Conservation (phyloP, 2,888 invertebrate species). For the Gryllus longicercus region DNA sequence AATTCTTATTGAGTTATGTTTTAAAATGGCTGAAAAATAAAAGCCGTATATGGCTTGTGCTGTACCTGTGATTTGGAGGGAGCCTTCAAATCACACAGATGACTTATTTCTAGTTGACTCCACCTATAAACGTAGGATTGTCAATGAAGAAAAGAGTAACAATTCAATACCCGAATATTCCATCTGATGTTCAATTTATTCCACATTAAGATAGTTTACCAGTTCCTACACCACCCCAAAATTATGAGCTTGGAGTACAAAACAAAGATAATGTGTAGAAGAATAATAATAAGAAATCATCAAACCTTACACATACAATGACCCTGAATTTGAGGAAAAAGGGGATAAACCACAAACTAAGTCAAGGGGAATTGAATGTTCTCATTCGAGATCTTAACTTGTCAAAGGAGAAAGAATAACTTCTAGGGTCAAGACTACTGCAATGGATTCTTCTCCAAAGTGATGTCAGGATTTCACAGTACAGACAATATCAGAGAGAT, state of each 20-base stretch:
- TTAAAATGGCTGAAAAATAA: background rate
- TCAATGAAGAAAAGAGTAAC: constrained; percentile 20
- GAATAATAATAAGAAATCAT: background rate
- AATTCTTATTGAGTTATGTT: constrained; percentile 6
- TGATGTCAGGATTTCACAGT: background rate
- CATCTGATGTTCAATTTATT: background rate
- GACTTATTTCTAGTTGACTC: constrained; percentile 27
- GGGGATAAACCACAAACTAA: background rate
- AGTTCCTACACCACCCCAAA: background rate
- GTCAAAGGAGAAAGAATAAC: background rate
- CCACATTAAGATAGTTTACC: background rate
- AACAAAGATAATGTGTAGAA: constrained; percentile 26
- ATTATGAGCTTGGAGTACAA: constrained; percentile 19
- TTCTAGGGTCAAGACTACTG: background rate
- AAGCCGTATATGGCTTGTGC: constrained; percentile 22
- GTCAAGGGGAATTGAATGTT: background rate
- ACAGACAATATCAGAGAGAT: too few relatives aligned
- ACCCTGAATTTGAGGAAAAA: background rate
- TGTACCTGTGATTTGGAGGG: constrained; percentile 26
- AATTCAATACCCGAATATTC: constrained; percentile 20
- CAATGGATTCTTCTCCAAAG: background rate
- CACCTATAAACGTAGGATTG: constrained; percentile 20
- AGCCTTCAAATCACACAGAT: constrained; percentile 23
- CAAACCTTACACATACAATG: constrained; percentile 5
- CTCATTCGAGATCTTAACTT: constrained; percentile 18